Base-by-base conservation (phyloP, 2,113 vertebrate species). In the Melanocharis versteri region DNA sequence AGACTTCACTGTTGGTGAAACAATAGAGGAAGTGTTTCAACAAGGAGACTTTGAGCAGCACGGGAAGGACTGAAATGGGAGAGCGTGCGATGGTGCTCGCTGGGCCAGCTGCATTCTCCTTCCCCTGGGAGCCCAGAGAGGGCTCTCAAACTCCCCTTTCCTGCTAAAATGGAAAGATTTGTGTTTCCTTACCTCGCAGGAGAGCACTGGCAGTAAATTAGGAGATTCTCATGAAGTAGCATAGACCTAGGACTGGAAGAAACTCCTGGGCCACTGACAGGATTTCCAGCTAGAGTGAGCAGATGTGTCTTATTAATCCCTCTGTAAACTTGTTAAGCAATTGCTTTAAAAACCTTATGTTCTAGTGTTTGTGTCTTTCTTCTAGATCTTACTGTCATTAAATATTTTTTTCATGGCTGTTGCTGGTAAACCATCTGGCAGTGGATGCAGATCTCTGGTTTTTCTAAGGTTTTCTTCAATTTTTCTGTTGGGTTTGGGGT, bases 231-330 rank as follows among this genome's bases (percentile, higher is more conserved):
- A 9, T 30, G 21, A 27, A 40, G 23, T 31, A 56, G 48, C 17
- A 8, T 9, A 68, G 33, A 68, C 33, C 33, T 28, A 12, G 56
- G 30, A 15, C 27, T 82, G 56, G 22, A 51, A 60, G 61, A 47
- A 83, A 24, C 44, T 82, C 53, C 19, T 75, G 60, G 27, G 61
- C 56, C 70, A 30, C 60, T 75, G 78, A 40, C 37, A 82, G 89
- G 13, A 73, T 75, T 94, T 84, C 64, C 78, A 91, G 78, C 70
- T 93, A 61, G 62, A 57, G 22, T 1, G 16, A 97, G 83, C 85
- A 94, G 88, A 88, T 94, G 78, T 65, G 85, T 83, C 42, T 50
- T 93, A 90, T 83, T 95, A 96, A 92, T 92, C 54, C 30, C 16
- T 57, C 60, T 80, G 35, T 69, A 77, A 95, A 94, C 33, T 82